These are phyloP conservation scores for Sturnus vulgaris DNA, from an alignment of 2,113 vertebrate species.

Conservation along the genomic window DNA sequence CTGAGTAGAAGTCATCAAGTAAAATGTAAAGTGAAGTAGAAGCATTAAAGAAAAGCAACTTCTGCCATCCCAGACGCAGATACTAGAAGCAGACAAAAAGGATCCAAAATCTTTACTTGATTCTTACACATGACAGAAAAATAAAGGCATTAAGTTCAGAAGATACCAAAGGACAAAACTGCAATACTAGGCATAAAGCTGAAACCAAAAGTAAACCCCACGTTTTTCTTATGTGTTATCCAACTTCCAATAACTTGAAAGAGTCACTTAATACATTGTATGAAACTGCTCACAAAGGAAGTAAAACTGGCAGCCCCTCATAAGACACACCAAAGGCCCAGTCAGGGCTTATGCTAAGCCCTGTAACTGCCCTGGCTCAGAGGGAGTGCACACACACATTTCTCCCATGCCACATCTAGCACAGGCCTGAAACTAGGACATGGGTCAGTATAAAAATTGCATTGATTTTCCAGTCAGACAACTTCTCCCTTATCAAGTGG, in stretches of 20 bases:
- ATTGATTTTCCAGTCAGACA: background rate
- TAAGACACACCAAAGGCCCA: background rate
- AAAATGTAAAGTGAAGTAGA: background rate
- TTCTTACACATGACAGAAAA: background rate
- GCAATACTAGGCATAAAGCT: background rate
- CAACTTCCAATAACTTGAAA: background rate
- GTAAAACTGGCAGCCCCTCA: background rate
- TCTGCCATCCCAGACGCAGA: background rate
- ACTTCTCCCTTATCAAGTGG: background rate
- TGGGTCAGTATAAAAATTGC: background rate
- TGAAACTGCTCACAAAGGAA: background rate
- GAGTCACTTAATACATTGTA: background rate
- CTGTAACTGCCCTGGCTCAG: accelerated
- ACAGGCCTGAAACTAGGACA: background rate
- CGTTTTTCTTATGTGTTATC: background rate
- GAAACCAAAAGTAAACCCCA: background rate
- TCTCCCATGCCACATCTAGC: background rate
- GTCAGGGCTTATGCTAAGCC: background rate
- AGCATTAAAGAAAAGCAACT: background rate
- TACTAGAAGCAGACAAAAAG: background rate
- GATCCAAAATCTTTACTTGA: background rate
- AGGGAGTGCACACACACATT: background rate
- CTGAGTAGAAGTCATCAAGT: background rate
- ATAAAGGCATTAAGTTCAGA: background rate
- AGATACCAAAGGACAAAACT: background rate